A percentile compares a stretch with the other conserved stretches of the same genome.
Evolutionary conservation across 92 coral and sea anemone species (phyloP).

Genomic region (Parazoanthus swiftii): DNA sequence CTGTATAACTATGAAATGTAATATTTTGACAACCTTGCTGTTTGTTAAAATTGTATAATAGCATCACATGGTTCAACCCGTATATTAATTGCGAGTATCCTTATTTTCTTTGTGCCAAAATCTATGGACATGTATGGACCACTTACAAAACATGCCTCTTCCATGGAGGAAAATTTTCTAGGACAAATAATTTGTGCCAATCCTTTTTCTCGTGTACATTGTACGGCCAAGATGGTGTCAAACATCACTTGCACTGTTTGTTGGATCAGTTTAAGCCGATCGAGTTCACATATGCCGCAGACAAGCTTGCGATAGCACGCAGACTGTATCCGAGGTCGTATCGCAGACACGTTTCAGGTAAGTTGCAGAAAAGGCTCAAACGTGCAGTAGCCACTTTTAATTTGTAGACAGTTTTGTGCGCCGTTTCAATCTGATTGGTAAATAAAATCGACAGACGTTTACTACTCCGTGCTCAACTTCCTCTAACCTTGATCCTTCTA

Average conservation of each 20-base stretch:
- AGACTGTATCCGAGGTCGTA: not conserved
- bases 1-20: not conserved
- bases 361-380: conserved; percentile 19
- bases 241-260: too few species aligned
- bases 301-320: not conserved
- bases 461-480: not conserved
- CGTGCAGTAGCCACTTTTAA: conserved; percentile 1
- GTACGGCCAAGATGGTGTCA: too few species aligned
- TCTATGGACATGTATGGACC: too few species aligned
- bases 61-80: too few species aligned
- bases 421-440: not conserved
- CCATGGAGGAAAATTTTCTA: too few species aligned
- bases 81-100: too few species aligned
- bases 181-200: too few species aligned
- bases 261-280: not conserved
- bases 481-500: too few species aligned
- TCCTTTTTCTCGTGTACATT: too few species aligned
- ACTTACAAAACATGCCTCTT: too few species aligned
- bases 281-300: not conserved
- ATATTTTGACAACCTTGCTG: not conserved
- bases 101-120: too few species aligned
- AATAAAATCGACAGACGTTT: not conserved
- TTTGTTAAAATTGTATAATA: too few species aligned
- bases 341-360: not conserved
- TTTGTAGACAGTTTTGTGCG: conserved; percentile 6